These are phyloP conservation scores for Poecilia velifera DNA, from an alignment of 2,797 vertebrate genomes.

Conservation along the genomic window DNA sequence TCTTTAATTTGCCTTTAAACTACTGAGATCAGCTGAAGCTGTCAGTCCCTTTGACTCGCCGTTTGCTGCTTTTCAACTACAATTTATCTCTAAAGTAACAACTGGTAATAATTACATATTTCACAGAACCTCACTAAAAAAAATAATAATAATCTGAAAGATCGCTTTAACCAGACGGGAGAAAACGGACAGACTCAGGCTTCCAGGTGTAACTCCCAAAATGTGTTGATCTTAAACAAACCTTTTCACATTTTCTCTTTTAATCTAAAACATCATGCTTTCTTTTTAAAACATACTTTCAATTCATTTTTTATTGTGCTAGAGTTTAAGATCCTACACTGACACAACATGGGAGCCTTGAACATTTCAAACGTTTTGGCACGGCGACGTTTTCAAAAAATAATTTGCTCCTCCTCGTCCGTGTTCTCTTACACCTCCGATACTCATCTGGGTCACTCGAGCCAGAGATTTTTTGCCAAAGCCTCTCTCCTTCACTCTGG, in stretches of 20 bases:
- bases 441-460: constrained; percentile 27
- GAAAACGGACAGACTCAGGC: too few species aligned
- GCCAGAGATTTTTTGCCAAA: constrained; percentile 44
- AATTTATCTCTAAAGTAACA: background rate
- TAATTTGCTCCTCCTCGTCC: background rate
- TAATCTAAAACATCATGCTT: background rate
- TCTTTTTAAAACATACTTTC: background rate
- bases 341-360: background rate
- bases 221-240: background rate
- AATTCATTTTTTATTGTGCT: background rate
- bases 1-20: background rate
- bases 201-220: background rate
- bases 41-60: background rate
- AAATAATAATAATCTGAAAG: background rate
- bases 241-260: background rate
- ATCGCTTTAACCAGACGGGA: background rate
- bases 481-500: constrained; percentile 52
- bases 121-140: background rate
- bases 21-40: background rate
- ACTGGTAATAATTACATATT: background rate
- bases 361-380: background rate
- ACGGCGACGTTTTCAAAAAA: background rate
- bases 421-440: constrained; percentile 10
- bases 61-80: background rate
- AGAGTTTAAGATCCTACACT: background rate